Percentiles rank a stretch among this genome's conserved stretches.
phyloP scores from a whole-genome alignment of 1,140 invertebrate species.

The Panagrolaimus sp. region DNA sequence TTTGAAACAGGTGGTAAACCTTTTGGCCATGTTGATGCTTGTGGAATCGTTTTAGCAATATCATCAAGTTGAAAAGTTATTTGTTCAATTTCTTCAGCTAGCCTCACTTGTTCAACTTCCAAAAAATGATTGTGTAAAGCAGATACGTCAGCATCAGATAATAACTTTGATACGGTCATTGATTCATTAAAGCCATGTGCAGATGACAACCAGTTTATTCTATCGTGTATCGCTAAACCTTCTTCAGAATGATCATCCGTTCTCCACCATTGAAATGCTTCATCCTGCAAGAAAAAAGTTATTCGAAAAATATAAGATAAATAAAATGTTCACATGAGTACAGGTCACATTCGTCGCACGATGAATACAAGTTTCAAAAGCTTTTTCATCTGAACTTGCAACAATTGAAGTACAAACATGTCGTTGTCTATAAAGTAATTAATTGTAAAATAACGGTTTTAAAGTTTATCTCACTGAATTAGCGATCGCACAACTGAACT shows the following conservation, averaged over 20 bases:
- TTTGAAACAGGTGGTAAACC: constrained; percentile 29
- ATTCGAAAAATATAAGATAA: background rate
- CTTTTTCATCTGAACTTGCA: constrained; percentile 41
- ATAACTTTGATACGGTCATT: constrained; percentile 47
- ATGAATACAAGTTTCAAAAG: constrained; percentile 54
- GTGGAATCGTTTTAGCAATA: constrained; percentile 18
- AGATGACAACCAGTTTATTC: constrained; percentile 20
- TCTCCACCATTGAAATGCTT: constrained; percentile 41
- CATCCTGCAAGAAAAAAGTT: constrained; percentile 7
- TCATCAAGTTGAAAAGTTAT: constrained; percentile 17
- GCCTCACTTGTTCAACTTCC: constrained; percentile 40
- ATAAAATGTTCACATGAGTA: background rate
- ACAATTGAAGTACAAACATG: constrained; percentile 42
- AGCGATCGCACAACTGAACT: constrained; percentile 47
- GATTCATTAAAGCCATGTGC: constrained; percentile 43
- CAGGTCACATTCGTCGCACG: constrained; percentile 52
- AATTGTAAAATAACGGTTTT: constrained; percentile 1
- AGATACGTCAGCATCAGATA: constrained; percentile 48
- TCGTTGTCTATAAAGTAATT: constrained; percentile 40
- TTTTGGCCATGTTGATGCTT: constrained; percentile 41
- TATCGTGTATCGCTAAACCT: constrained; percentile 46
- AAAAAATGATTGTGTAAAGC: constrained; percentile 53
- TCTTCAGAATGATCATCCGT: constrained; percentile 40
- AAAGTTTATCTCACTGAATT: constrained; percentile 39
- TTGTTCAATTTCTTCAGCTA: constrained; percentile 37